Percentiles rank a stretch among this genome's conserved stretches.
Evolutionary conservation across 2,113 vertebrate genomes (phyloP).

Genomic region (Tringa solitaria): DNA sequence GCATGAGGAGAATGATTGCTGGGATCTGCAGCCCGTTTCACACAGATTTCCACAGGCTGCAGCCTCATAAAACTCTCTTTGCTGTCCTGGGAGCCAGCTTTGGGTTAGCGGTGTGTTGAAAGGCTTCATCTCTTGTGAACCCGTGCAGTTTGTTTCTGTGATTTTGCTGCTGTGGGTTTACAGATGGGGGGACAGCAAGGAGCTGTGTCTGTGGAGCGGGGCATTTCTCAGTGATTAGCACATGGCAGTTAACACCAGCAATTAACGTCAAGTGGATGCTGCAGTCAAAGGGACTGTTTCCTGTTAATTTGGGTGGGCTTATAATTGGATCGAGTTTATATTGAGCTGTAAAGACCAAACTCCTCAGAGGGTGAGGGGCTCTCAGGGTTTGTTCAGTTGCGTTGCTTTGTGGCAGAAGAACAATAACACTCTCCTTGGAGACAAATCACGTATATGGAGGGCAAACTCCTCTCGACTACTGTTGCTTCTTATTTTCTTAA

Average conservation of each 20-base stretch:
- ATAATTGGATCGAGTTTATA: not conserved
- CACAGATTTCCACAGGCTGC: not conserved
- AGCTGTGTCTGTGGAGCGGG: not conserved
- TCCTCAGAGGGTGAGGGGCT: not conserved
- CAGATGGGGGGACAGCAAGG: not conserved
- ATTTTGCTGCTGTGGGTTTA: not conserved
- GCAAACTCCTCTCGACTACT: not conserved
- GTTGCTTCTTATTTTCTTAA: not conserved
- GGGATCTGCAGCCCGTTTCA: not conserved
- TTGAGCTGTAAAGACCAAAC: not conserved
- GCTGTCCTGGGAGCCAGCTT: not conserved
- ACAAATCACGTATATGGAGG: not conserved
- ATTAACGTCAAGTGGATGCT: not conserved
- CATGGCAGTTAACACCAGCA: not conserved
- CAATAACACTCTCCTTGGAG: not conserved
- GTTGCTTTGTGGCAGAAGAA: not conserved
- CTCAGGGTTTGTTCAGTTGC: not conserved
- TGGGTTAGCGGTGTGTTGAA: not conserved
- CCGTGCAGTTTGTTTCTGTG: not conserved
- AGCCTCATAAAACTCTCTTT: not conserved
- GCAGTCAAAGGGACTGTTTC: not conserved
- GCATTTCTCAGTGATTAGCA: not conserved
- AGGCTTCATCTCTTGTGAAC: not conserved
- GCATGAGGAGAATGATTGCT: rapidly evolving
- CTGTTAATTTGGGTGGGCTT: not conserved